Evolutionary conservation across 2,113 vertebrate genomes (phyloP).

Genomic region (Phalacrocorax aristotelis): DNA sequence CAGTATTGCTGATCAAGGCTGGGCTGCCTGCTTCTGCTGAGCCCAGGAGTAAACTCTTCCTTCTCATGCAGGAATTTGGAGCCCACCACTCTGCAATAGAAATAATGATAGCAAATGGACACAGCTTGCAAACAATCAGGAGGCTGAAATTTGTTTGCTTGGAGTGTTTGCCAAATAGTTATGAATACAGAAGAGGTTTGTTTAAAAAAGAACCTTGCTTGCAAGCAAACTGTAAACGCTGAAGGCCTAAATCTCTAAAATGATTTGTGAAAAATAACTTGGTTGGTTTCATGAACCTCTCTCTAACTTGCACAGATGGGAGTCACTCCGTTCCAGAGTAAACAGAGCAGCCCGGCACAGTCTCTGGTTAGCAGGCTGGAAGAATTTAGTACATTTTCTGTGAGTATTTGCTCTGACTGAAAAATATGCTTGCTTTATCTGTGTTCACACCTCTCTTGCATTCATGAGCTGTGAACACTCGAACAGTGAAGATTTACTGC

Average conservation of each 20-base stretch:
- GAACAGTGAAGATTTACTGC: background rate
- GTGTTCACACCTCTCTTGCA: background rate
- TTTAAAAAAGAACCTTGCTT: background rate
- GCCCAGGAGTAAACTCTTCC: background rate
- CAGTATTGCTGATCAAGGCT: background rate
- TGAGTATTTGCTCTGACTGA: background rate
- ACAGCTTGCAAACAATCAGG: background rate
- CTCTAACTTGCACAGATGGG: background rate
- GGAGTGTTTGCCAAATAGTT: background rate
- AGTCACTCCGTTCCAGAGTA: background rate
- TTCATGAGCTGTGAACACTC: background rate
- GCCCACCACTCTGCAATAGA: background rate
- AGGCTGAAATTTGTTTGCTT: background rate
- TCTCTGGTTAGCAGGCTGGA: background rate
- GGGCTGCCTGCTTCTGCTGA: background rate
- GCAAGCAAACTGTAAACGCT: background rate
- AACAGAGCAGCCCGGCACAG: background rate
- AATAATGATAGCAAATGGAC: background rate
- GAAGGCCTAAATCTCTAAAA: background rate
- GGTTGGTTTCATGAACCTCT: background rate
- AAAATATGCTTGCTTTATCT: slow-evolving; percentile 16
- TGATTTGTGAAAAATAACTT: background rate
- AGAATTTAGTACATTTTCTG: background rate
- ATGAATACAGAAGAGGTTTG: background rate
- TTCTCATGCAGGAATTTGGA: background rate